A percentile compares a stretch with the other conserved stretches of the same genome.
Conservation (phyloP, 2,888 invertebrate species). For the Plebejus anna region DNA sequence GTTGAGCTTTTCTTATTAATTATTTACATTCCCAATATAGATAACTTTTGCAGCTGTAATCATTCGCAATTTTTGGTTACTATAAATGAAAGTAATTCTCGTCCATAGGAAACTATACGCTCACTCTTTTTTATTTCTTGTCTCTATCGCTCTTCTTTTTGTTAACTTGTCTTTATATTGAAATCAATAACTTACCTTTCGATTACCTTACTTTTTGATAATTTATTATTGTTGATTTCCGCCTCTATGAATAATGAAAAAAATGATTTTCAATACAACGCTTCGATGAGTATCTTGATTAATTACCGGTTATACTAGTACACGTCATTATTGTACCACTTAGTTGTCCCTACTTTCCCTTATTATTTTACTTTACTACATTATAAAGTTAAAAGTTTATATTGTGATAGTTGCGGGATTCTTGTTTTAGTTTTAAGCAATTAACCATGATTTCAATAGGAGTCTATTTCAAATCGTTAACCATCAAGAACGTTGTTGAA, state of each 20-base stretch:
- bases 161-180: too few relatives aligned
- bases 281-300: background rate
- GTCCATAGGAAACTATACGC: too few relatives aligned
- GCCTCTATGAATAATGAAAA: background rate
- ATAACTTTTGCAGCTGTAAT: background rate
- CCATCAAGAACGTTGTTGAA: too few relatives aligned
- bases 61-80: background rate
- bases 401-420: too few relatives aligned
- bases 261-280: background rate
- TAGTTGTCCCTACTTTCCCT: background rate
- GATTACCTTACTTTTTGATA: too few relatives aligned
- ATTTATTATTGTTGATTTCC: background rate
- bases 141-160: too few relatives aligned
- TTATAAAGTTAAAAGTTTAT: background rate
- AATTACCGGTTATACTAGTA: background rate
- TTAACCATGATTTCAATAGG: too few relatives aligned
- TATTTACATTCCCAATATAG: background rate
- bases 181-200: too few relatives aligned
- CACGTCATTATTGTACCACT: background rate
- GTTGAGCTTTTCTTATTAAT: background rate
- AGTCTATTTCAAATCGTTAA: too few relatives aligned
- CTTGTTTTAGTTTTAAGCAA: too few relatives aligned
- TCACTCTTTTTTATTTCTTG: too few relatives aligned
- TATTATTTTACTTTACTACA: background rate
- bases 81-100: background rate